Evolutionary conservation across 1,140 invertebrate species (phyloP).

Genomic region (Leptopilina clavipes): DNA sequence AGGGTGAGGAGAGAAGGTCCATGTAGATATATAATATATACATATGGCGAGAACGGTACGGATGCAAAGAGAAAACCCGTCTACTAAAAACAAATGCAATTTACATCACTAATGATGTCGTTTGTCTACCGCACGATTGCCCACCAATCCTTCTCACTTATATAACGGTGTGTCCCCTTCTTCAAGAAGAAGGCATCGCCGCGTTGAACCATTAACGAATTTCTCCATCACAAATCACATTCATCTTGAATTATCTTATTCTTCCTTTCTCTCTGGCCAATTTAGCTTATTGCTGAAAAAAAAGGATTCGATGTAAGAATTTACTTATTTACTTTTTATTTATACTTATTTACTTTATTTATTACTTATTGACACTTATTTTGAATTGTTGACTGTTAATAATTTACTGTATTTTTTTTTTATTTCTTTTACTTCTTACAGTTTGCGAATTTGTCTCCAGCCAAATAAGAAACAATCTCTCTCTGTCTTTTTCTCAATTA

Average conservation of each 20-base stretch:
- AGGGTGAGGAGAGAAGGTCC: neutral
- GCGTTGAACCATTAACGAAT: conserved; percentile 21
- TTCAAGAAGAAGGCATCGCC: neutral
- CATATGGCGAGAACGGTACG: neutral
- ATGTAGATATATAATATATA: conserved; percentile 3
- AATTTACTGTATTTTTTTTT: too few relatives aligned
- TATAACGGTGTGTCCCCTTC: conserved; percentile 10
- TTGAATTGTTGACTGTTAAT: too few relatives aligned
- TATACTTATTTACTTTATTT: too few relatives aligned
- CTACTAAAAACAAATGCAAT: conserved; percentile 32
- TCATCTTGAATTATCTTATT: neutral
- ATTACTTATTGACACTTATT: too few relatives aligned
- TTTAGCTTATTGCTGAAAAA: neutral
- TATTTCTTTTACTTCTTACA: too few relatives aligned
- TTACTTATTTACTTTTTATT: neutral
- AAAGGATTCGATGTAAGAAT: neutral
- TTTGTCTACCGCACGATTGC: conserved; percentile 32
- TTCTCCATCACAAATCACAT: conserved; percentile 20
- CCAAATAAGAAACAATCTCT: too few relatives aligned
- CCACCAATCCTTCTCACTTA: conserved; percentile 30
- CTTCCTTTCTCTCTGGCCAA: neutral
- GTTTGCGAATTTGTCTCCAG: too few relatives aligned
- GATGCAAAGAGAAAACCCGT: conserved; percentile 30
- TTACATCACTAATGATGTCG: conserved; percentile 34
- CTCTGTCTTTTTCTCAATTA: conserved; percentile 42